Conservation (phyloP, 2,888 invertebrate species). For the Linyphia triangularis region DNA sequence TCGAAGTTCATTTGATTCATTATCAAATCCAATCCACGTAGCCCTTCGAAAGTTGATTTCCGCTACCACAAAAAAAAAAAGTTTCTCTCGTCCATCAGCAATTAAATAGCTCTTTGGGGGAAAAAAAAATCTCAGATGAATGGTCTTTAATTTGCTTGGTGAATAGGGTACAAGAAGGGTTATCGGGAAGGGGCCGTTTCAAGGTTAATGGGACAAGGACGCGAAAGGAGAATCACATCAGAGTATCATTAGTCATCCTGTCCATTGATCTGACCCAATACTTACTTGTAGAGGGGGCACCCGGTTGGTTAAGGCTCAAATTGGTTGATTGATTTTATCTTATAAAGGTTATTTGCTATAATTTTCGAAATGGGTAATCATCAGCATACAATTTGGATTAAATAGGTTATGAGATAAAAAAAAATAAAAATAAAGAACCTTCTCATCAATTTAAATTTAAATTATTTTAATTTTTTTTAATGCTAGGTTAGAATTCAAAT, state of each 20-base stretch:
- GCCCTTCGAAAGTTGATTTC: neutral
- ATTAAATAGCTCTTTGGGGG: neutral
- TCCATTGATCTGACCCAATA: slow-evolving; percentile 10
- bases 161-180: slow-evolving; percentile 18
- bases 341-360: no score
- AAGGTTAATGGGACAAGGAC: slow-evolving; percentile 59
- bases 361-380: no score
- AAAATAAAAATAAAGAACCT: no score
- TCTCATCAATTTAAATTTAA: no score
- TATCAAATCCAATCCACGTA: neutral
- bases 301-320: no score
- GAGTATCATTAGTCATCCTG: slow-evolving; percentile 33
- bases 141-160: slow-evolving; percentile 18
- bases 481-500: no score
- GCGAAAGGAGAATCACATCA: slow-evolving; percentile 21
- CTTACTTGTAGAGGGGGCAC: no score
- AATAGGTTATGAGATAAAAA: no score
- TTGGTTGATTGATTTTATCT: no score
- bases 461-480: no score
- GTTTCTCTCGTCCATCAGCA: neutral
- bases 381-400: no score
- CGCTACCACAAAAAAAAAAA: neutral
- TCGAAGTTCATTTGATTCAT: no score
- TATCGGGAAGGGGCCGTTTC: slow-evolving; percentile 37
- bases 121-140: slow-evolving; percentile 25